Percentiles rank a stretch among this genome's conserved stretches.
These are phyloP conservation scores for Pteropus alecto DNA, from an alignment of 2,113 vertebrate species.

Conservation along the genomic window DNA sequence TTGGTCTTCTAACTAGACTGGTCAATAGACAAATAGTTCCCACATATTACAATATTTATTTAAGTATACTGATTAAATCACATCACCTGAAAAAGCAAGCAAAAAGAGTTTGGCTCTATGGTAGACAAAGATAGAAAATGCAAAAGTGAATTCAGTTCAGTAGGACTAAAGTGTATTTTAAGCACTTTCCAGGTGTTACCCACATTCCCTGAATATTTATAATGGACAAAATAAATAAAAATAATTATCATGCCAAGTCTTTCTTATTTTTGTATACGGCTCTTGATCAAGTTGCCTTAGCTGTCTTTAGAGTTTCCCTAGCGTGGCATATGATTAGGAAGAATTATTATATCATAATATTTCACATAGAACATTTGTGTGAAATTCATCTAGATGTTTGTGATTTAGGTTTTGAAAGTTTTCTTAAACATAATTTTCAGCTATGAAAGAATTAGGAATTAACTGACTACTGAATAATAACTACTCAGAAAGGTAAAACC, in stretches of 20 bases:
- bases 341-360: not conserved
- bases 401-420: not conserved
- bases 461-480: not conserved
- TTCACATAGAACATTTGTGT: not conserved
- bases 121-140: not conserved
- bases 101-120: not conserved
- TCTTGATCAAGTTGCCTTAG: not conserved
- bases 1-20: not conserved
- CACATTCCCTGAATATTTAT: not conserved
- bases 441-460: not conserved
- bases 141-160: not conserved
- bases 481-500: not conserved
- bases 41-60: not conserved
- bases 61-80: not conserved
- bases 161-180: not conserved
- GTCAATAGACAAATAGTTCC: not conserved
- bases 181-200: not conserved
- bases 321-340: not conserved
- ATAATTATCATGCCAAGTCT: not conserved
- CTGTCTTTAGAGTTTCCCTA: not conserved
- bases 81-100: not conserved
- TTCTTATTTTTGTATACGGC: not conserved
- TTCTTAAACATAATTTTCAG: not conserved
- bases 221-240: not conserved
- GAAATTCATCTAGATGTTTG: not conserved